Percentiles rank a stretch among this genome's conserved stretches.
Evolutionary conservation across 2,888 invertebrate genomes (phyloP).

Genomic region (Anaspis maculata): DNA sequence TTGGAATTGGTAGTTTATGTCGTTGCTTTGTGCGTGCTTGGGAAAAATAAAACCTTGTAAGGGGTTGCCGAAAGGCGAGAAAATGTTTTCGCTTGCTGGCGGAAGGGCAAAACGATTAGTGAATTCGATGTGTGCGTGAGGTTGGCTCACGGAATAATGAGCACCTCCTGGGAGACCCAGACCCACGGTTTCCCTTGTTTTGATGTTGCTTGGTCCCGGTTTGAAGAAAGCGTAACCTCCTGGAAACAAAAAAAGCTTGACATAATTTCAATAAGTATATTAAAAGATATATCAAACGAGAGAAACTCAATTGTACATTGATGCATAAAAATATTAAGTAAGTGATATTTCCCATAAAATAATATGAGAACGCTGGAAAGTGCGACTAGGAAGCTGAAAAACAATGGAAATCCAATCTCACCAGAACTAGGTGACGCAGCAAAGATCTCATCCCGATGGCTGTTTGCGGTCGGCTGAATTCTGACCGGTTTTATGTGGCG

Average conservation of each 20-base stretch:
- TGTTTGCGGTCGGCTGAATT: slow-evolving; percentile 3
- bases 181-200: slow-evolving; percentile 27
- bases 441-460: slow-evolving; percentile 34
- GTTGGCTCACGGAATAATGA: slow-evolving; percentile 41
- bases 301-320: no score
- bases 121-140: slow-evolving; percentile 37
- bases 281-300: no score
- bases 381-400: no score
- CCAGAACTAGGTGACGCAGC: slow-evolving; percentile 15
- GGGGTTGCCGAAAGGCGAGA: slow-evolving; percentile 32
- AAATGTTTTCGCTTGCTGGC: slow-evolving; percentile 40
- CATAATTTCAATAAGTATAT: no score
- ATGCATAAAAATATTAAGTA: no score
- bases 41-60: slow-evolving; percentile 19
- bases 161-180: slow-evolving; percentile 23
- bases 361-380: no score
- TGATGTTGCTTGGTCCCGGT: slow-evolving; percentile 18
- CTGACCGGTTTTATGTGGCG: slow-evolving; percentile 6
- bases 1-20: slow-evolving; percentile 25
- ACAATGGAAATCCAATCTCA: slow-evolving; percentile 1
- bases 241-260: slow-evolving; percentile 5
- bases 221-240: slow-evolving; percentile 28
- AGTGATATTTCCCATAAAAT: no score
- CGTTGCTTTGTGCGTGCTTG: slow-evolving; percentile 26
- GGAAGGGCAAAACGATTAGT: slow-evolving; percentile 35